Conservation (phyloP, 2,797 vertebrate species). For the Etheostoma perlongum region DNA sequence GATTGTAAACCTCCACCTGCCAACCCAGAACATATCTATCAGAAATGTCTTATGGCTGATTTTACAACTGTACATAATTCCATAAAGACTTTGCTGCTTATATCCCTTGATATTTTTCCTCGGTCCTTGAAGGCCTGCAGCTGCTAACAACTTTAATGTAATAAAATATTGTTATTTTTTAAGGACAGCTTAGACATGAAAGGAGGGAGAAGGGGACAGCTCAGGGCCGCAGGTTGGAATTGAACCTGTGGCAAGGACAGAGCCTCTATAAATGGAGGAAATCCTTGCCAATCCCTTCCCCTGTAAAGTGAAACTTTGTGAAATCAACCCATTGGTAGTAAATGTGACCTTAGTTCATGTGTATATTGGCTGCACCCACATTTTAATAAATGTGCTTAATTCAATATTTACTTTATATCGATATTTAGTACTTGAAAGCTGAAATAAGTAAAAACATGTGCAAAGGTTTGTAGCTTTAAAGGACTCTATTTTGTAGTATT, state of each 20-base stretch:
- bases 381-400: neutral
- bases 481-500: neutral
- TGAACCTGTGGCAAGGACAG: too few species aligned
- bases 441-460: neutral
- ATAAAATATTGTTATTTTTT: too few species aligned
- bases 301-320: too few species aligned
- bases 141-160: neutral
- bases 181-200: too few species aligned
- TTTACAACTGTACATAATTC: neutral
- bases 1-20: neutral
- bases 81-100: conserved; percentile 4
- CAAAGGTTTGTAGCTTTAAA: neutral
- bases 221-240: too few species aligned
- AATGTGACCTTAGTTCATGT: neutral
- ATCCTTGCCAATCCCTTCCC: too few species aligned
- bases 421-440: neutral
- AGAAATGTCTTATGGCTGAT: conserved; percentile 1
- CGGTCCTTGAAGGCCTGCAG: neutral
- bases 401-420: neutral
- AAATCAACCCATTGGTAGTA: neutral
- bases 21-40: neutral
- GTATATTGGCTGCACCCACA: too few species aligned
- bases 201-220: too few species aligned
- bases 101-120: neutral
- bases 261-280: neutral